Conservation (phyloP, 2,797 vertebrate species). For the Hydrocynus forskahlii region DNA sequence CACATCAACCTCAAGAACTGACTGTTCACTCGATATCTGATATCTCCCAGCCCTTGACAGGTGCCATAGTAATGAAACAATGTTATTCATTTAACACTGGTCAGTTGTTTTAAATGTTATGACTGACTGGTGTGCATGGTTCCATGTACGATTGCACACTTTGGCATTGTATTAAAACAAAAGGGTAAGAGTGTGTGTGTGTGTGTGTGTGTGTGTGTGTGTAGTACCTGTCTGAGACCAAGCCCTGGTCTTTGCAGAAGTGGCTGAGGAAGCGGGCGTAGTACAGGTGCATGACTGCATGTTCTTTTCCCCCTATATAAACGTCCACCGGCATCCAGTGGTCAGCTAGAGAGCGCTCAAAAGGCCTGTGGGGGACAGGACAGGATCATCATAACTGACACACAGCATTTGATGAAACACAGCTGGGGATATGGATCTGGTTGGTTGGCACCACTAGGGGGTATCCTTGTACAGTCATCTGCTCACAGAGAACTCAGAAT, state of each 20-base stretch:
- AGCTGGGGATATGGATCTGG: neutral
- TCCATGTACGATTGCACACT: too few relatives aligned
- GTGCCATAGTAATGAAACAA: too few relatives aligned
- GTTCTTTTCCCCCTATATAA: slow-evolving; percentile 96
- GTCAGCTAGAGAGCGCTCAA: slow-evolving; percentile 79
- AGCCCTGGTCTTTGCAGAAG: slow-evolving; percentile 88
- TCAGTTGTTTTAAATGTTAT: too few relatives aligned
- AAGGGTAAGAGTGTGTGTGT: neutral
- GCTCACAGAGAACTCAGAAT: neutral
- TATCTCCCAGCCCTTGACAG: too few relatives aligned
- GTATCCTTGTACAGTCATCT: slow-evolving; percentile 57
- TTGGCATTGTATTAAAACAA: neutral
- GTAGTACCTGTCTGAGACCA: slow-evolving; percentile 84
- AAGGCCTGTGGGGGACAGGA: slow-evolving; percentile 78
- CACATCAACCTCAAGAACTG: too few relatives aligned
- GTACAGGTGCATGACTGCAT: slow-evolving; percentile 97
- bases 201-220: neutral
- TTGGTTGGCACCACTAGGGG: slow-evolving; percentile 69
- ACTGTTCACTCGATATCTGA: too few relatives aligned
- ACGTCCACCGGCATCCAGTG: slow-evolving; percentile 97
- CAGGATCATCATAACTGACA: neutral
- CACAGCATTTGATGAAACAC: neutral
- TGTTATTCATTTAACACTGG: too few relatives aligned
- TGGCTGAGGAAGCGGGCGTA: slow-evolving; percentile 94
- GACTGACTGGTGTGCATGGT: too few relatives aligned